Base-by-base conservation (phyloP, 2,888 invertebrate genomes). In the Amphimallon solstitiale region DNA sequence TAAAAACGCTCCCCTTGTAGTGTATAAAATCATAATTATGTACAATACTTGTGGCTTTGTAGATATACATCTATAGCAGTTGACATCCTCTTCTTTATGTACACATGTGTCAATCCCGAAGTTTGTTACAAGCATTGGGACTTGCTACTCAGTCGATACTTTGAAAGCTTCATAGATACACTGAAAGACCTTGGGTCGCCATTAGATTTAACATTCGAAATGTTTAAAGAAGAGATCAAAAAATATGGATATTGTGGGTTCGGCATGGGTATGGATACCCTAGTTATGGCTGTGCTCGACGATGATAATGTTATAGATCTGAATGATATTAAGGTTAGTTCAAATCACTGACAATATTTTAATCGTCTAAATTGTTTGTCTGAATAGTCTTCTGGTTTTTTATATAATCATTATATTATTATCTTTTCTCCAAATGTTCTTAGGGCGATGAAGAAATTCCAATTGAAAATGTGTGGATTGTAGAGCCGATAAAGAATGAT, bases 401-500 rank as follows among this genome's bases (percentile, higher is more conserved):
- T 12, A 23, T 23, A 23, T 23, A 23, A 23, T 23, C 23, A 23
- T 4, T 23, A 23, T 23, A 12, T 65, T 38, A 49, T 62, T 60
- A 60, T 37, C 34, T 56, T 12, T 51, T 45, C n/a, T n/a, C n/a
- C n/a, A n/a, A n/a, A n/a, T n/a, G 15, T 29, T 81, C 79, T 34
- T 80, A 85, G 83, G 86, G 86, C n/a, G 84, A 86, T 1, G 74
- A 85, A 29, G 81, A 82, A 34, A 68, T 83, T 9, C 83, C 87
- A 68, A 85, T 90, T n/a, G 86, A 86, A 6, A 87, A 89, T 68
- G 82, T 90, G 3, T 90, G 89, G 90, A 84, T 82, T 65, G 68
- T 90, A 1, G 77, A 80, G 23, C 86, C 87, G 1, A 85, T 90
- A 54, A 84, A 86, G 72, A 84, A 86, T 0, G 81, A 85, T 65